Evolutionary conservation across 2,888 invertebrate species (phyloP).

Genomic region (Herminia tarsipennalis): DNA sequence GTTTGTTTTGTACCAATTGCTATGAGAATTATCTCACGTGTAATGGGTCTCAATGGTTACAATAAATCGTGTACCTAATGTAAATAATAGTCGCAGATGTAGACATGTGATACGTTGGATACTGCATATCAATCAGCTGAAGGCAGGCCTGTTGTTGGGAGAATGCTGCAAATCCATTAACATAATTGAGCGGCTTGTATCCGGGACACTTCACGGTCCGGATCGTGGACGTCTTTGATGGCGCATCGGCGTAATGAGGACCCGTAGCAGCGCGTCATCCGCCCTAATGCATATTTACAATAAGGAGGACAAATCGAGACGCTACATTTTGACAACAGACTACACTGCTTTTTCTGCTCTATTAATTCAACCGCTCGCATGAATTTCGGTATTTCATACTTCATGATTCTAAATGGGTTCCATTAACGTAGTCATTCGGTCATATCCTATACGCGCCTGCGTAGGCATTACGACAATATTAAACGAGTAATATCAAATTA

Average conservation of each 20-base stretch:
- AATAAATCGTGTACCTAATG: conserved; percentile 35
- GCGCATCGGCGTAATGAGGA: conserved; percentile 75
- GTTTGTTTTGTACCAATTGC: conserved; percentile 17
- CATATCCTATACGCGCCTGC: conserved; percentile 14
- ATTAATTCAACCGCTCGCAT: conserved; percentile 55
- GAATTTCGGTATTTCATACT: conserved; percentile 55
- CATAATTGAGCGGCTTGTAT: conserved; percentile 81
- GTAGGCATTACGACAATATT: conserved; percentile 10
- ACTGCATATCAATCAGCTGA: conserved; percentile 67
- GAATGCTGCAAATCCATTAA: conserved; percentile 76
- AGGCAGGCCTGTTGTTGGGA: conserved; percentile 62
- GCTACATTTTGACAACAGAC: conserved; percentile 53
- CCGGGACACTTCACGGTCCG: conserved; percentile 74
- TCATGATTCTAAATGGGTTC: conserved; percentile 49
- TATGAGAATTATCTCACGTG: conserved; percentile 5
- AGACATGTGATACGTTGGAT: conserved; percentile 45
- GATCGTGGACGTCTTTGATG: conserved; percentile 75
- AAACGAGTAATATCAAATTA: conserved; percentile 12
- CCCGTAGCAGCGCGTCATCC: conserved; percentile 60
- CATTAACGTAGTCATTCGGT: conserved; percentile 28
- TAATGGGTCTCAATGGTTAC: conserved; percentile 22
- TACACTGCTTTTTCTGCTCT: conserved; percentile 55
- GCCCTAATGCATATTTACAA: conserved; percentile 78
- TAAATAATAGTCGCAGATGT: conserved; percentile 51
- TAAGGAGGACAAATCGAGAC: conserved; percentile 53